A percentile compares a stretch with the other conserved stretches of the same genome.
Evolutionary conservation across 2,113 vertebrate species (phyloP).

Genomic region (Channa maculata): DNA sequence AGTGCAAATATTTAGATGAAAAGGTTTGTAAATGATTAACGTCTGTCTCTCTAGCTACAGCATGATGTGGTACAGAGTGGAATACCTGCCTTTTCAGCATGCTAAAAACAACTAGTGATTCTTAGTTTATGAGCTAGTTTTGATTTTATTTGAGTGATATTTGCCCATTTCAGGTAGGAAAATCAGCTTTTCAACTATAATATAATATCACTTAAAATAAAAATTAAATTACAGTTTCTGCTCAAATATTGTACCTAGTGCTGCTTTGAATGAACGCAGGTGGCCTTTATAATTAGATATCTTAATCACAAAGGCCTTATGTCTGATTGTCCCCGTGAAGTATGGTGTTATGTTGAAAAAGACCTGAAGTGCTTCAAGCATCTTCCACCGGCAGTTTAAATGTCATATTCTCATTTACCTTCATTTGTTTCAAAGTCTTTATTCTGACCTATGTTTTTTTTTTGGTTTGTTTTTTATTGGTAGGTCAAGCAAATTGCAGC

Average conservation of each 20-base stretch:
- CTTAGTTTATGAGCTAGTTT: background rate
- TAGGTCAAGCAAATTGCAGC: conserved; percentile 96
- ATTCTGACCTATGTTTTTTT: background rate
- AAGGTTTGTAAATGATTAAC: conserved; percentile 59
- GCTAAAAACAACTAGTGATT: no score
- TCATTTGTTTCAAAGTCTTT: background rate
- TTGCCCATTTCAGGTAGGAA: background rate
- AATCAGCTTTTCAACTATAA: background rate
- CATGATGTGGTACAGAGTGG: no score
- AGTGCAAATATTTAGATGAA: conserved; percentile 46
- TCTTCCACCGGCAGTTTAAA: background rate
- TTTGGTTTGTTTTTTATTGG: conserved; percentile 23
- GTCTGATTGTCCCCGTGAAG: background rate
- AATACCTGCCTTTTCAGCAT: no score
- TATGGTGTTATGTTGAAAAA: background rate
- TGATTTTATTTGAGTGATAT: background rate
- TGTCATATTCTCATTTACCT: background rate
- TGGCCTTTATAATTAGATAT: background rate
- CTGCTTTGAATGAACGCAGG: no score
- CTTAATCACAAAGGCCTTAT: no score
- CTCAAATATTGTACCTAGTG: no score
- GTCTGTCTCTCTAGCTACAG: background rate
- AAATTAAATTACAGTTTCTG: background rate
- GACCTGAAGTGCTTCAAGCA: background rate
- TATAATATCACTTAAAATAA: background rate